Percentiles rank a stretch among this genome's conserved stretches.
phyloP scores from a whole-genome alignment of 2,797 vertebrate genomes.

The Sparidentex hasta region DNA sequence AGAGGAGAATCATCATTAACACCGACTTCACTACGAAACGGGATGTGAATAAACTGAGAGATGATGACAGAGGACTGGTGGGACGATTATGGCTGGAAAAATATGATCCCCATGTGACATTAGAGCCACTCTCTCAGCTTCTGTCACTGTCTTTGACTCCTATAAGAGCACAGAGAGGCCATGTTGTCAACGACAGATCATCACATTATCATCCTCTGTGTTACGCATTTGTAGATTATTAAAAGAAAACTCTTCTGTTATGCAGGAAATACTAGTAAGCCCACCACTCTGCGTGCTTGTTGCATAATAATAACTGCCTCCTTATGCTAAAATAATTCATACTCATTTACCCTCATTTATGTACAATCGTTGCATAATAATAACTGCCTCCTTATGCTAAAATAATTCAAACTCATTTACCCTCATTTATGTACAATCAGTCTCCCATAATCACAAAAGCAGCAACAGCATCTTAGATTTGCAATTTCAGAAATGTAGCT shows the following conservation, averaged over 20 bases:
- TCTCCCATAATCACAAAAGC: no score
- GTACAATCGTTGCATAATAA: no score
- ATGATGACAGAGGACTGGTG: constrained; percentile 17
- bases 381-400: no score
- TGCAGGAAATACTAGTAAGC: neutral
- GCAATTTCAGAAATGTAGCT: no score
- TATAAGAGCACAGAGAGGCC: neutral
- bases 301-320: no score
- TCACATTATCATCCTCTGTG: constrained; percentile 6
- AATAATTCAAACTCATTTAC: no score
- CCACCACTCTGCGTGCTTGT: neutral
- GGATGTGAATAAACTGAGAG: constrained; percentile 43
- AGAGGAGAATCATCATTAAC: constrained; percentile 56
- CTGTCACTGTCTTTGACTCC: neutral
- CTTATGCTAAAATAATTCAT: no score
- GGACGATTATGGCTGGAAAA: constrained; percentile 44
- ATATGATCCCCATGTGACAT: constrained; percentile 42
- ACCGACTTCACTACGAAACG: constrained; percentile 5
- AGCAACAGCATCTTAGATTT: no score
- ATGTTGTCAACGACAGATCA: constrained; percentile 9
- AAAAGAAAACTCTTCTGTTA: neutral
- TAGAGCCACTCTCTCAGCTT: constrained; percentile 9
- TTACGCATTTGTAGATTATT: neutral
- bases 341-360: no score
- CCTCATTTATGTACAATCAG: no score